phyloP scores from a whole-genome alignment of 2,888 invertebrate genomes.

The Xylophagus ater region DNA sequence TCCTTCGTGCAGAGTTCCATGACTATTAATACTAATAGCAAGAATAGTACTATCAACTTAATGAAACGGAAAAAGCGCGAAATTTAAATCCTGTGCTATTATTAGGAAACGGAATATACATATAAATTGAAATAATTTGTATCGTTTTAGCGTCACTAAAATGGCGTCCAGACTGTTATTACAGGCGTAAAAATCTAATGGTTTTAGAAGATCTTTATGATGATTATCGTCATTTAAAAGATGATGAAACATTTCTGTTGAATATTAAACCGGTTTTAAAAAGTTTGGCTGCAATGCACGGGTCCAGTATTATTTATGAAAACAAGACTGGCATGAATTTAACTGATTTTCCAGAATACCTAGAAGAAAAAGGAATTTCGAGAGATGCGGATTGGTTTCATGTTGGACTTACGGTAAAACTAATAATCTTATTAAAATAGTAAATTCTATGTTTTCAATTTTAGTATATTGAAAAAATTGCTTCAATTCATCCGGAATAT shows the following conservation, averaged over 20 bases:
- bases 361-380: not conserved
- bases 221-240: slow-evolving; percentile 4
- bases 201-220: slow-evolving; percentile 12
- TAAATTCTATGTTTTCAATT: no score
- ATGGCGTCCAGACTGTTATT: slow-evolving; percentile 11
- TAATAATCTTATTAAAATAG: not conserved
- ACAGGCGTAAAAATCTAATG: slow-evolving; percentile 9
- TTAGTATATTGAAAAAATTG: slow-evolving; percentile 27
- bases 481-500: slow-evolving; percentile 26
- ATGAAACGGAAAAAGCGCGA: no score
- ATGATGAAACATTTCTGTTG: slow-evolving; percentile 12
- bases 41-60: no score
- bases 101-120: no score
- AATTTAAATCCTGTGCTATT: no score
- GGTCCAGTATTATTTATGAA: slow-evolving; percentile 29
- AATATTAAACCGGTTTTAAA: slow-evolving; percentile 25
- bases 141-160: slow-evolving; percentile 7
- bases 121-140: no score
- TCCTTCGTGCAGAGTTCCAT: no score
- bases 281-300: slow-evolving; percentile 32
- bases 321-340: slow-evolving; percentile 19
- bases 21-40: no score
- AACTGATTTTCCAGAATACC: not conserved
- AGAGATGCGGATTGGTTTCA: slow-evolving; percentile 6
- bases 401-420: slow-evolving; percentile 11